Conservation (phyloP, 2,113 vertebrate genomes). For the Hemichromis elongatus region DNA sequence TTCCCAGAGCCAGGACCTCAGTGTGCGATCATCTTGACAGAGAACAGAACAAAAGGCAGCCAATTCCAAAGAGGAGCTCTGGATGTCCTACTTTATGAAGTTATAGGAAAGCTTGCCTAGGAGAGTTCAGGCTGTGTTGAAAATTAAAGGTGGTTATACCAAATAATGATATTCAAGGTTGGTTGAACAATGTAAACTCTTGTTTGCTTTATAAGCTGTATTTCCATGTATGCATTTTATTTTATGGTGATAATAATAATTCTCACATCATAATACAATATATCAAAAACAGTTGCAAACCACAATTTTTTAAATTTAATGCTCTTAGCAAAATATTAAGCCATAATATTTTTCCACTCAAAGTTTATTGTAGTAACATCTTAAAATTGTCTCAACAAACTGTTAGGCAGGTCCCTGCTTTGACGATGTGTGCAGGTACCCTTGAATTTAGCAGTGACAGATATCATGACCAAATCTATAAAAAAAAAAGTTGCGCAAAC, state of each 20-base stretch:
- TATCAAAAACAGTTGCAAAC: not conserved
- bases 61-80: not conserved
- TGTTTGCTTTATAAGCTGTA: not conserved
- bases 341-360: not conserved
- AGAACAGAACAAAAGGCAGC: not conserved
- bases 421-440: not conserved
- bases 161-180: not conserved
- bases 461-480: not conserved
- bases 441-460: not conserved
- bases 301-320: not conserved
- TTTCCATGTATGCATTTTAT: not conserved
- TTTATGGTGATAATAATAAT: not conserved
- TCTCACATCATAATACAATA: not conserved
- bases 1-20: not conserved
- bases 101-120: not conserved
- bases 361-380: not conserved
- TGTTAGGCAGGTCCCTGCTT: not conserved
- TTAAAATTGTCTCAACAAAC: not conserved
- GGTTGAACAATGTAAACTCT: not conserved
- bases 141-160: not conserved
- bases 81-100: not conserved
- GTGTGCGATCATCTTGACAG: not conserved
- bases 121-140: not conserved
- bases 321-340: not conserved
- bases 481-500: not conserved